A percentile compares a stretch with the other conserved stretches of the same genome.
These are phyloP conservation scores for Chalcosyrphus nemorum DNA, from an alignment of 2,888 invertebrate species.

Conservation along the genomic window DNA sequence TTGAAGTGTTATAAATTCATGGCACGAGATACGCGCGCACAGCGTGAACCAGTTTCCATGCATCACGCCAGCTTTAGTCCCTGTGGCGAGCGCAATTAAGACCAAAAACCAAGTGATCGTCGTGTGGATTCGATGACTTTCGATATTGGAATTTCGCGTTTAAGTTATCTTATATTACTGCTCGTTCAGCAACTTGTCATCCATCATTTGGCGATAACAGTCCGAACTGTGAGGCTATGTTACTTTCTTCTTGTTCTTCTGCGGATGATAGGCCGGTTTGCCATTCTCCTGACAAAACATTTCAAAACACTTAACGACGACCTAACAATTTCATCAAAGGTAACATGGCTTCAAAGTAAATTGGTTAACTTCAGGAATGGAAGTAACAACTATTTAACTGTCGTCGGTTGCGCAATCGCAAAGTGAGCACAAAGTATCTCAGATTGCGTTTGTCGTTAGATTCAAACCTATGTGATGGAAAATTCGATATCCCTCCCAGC, in stretches of 20 bases:
- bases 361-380: conserved; percentile 50
- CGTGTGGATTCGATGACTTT: conserved; percentile 44
- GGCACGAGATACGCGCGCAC: conserved; percentile 63
- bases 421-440: conserved; percentile 27
- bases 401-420: conserved; percentile 40
- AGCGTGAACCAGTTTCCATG: conserved; percentile 50
- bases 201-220: conserved; percentile 28
- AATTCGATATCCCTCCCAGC: conserved; percentile 26
- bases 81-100: conserved; percentile 35
- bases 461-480: conserved; percentile 12
- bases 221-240: background rate
- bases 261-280: background rate
- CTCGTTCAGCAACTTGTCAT: conserved; percentile 5
- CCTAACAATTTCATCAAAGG: conserved; percentile 47
- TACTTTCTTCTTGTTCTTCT: conserved; percentile 64
- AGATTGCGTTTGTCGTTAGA: conserved; percentile 9
- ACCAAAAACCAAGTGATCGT: background rate
- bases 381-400: conserved; percentile 41
- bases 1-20: conserved; percentile 61
- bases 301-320: conserved; percentile 31
- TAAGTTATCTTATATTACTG: background rate
- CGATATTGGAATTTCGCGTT: conserved; percentile 31
- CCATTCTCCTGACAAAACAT: conserved; percentile 8
- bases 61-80: background rate
- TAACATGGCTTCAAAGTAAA: conserved; percentile 41